Percentiles rank a stretch among this genome's conserved stretches.
Conservation (phyloP, 2,113 vertebrate species). For the Istiophorus platypterus region DNA sequence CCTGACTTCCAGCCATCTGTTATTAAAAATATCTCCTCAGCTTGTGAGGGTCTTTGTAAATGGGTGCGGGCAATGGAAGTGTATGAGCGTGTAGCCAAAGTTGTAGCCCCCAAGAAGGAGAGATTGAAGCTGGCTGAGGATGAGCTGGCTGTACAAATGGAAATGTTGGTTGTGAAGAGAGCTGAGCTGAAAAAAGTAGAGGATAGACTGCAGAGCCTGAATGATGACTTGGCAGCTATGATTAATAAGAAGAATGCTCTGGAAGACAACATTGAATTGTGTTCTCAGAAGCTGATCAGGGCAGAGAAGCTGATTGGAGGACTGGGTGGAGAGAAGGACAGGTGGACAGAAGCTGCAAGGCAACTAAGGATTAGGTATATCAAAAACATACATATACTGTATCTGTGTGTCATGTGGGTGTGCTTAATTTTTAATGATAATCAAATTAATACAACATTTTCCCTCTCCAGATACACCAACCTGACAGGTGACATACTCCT, state of each 20-base stretch:
- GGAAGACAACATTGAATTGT: slow-evolving; percentile 91
- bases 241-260: slow-evolving; percentile 86
- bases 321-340: slow-evolving; percentile 92
- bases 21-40: slow-evolving; percentile 93
- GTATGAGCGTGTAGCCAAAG: slow-evolving; percentile 91
- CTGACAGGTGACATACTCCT: slow-evolving; percentile 92
- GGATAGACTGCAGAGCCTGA: slow-evolving; percentile 88
- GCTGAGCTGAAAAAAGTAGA: slow-evolving; percentile 89
- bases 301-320: slow-evolving; percentile 93
- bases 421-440: slow-evolving; percentile 7
- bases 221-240: slow-evolving; percentile 88
- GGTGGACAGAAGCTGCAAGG: slow-evolving; percentile 91
- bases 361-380: slow-evolving; percentile 80
- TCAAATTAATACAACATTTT: not conserved
- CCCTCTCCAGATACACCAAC: slow-evolving; percentile 82
- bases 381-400: not conserved
- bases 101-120: slow-evolving; percentile 91
- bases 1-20: slow-evolving; percentile 90
- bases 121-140: slow-evolving; percentile 86
- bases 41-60: slow-evolving; percentile 94
- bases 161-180: slow-evolving; percentile 87
- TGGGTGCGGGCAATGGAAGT: slow-evolving; percentile 95
- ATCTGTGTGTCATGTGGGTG: not conserved
- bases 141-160: slow-evolving; percentile 86
- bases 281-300: slow-evolving; percentile 90